These are phyloP conservation scores for Tyrophagus putrescentiae DNA, from an alignment of 1,140 invertebrate species.

Conservation along the genomic window DNA sequence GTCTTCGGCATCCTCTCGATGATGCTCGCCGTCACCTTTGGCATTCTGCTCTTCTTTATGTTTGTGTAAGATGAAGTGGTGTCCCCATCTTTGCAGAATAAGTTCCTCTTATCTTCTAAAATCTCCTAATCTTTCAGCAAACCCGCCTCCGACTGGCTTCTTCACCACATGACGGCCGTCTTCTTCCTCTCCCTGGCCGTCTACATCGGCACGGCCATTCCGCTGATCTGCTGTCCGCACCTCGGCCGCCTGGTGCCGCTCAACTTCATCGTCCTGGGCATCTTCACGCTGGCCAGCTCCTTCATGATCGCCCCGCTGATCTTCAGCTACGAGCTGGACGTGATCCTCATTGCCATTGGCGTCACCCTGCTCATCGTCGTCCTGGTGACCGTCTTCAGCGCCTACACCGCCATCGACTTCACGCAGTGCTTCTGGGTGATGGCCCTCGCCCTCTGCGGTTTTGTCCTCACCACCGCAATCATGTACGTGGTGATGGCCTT, in stretches of 20 bases:
- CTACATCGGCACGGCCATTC: constrained; percentile 16
- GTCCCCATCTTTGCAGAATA: too few species aligned
- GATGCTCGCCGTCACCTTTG: constrained; percentile 36
- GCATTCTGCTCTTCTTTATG: constrained; percentile 35
- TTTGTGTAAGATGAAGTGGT: constrained; percentile 35
- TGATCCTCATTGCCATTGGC: constrained; percentile 59
- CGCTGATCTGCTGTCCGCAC: constrained; percentile 68
- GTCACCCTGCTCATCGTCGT: constrained; percentile 48
- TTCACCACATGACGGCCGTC: background rate
- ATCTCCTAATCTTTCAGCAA: background rate
- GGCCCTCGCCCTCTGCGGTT: too few species aligned
- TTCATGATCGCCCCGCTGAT: constrained; percentile 30
- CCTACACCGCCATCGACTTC: too few species aligned
- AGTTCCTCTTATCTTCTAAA: background rate
- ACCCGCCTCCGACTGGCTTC: background rate
- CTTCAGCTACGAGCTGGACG: constrained; percentile 24
- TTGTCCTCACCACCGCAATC: too few species aligned
- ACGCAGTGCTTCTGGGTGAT: too few species aligned
- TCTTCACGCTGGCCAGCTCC: constrained; percentile 43
- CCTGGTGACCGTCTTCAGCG: constrained; percentile 17
- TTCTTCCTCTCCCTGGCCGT: background rate
- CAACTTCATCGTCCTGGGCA: constrained; percentile 69
- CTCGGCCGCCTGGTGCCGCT: constrained; percentile 64
- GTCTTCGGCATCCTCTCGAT: constrained; percentile 37
- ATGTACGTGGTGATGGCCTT: too few species aligned